These are phyloP conservation scores for Lateolabrax maculatus DNA, from an alignment of 2,797 vertebrate genomes.

Conservation along the genomic window DNA sequence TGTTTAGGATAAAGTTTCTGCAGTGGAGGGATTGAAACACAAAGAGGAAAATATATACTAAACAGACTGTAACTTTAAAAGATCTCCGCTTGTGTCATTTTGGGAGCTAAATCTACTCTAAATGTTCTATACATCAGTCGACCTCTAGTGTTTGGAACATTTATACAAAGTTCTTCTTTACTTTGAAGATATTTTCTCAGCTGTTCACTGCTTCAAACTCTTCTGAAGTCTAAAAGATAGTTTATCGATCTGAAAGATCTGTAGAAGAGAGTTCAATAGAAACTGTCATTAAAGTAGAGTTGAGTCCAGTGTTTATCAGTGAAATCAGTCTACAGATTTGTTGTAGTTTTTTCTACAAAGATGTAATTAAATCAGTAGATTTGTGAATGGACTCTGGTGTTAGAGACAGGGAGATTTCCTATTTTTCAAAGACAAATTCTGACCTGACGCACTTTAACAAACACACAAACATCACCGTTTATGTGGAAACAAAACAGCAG, in stretches of 20 bases:
- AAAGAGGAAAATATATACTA: no score
- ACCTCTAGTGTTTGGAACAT: no score
- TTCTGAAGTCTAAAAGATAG: neutral
- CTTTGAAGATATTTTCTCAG: no score
- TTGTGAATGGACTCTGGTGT: neutral
- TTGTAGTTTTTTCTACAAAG: neutral
- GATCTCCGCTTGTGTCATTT: no score
- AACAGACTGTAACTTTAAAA: no score
- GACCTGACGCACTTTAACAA: neutral
- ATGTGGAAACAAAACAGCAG: constrained; percentile 12
- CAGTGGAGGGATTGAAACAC: no score
- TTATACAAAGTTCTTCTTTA: no score
- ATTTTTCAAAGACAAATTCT: neutral
- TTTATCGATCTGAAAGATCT: neutral
- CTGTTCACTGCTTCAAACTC: no score
- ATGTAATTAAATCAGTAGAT: neutral
- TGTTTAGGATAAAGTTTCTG: neutral
- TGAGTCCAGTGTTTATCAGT: neutral
- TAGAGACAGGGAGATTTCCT: neutral
- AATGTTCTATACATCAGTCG: no score
- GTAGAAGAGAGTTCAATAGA: neutral
- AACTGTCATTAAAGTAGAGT: neutral
- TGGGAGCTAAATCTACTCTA: no score
- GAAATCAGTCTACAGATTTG: neutral
- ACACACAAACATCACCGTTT: neutral